phyloP scores from a whole-genome alignment of 1,140 invertebrate genomes.

The Leptonema lineaticorne region DNA sequence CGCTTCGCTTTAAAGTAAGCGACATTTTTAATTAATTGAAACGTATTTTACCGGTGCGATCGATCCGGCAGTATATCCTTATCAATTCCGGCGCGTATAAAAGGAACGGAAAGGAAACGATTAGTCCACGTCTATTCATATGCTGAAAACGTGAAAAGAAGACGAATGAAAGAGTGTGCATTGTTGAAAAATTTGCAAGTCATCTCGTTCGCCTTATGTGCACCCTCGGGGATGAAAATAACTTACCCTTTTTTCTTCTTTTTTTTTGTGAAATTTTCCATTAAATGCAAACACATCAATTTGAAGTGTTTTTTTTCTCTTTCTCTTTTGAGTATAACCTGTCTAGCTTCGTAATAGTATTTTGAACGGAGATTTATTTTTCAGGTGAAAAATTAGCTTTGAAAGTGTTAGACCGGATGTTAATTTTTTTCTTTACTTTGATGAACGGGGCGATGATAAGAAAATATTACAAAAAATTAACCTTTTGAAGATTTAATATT shows the following conservation, averaged over 20 bases:
- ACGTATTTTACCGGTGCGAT: neutral
- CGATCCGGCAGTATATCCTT: neutral
- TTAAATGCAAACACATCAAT: neutral
- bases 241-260: neutral
- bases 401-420: no score
- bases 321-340: no score
- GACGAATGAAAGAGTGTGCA: slow-evolving; percentile 7
- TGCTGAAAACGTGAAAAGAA: neutral
- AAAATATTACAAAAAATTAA: no score
- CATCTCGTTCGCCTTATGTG: neutral
- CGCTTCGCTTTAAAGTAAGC: neutral
- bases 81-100: neutral
- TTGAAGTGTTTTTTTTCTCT: neutral
- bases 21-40: slow-evolving; percentile 1
- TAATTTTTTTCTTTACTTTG: no score
- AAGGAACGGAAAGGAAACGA: slow-evolving; percentile 13
- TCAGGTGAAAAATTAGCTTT: no score
- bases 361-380: no score
- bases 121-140: slow-evolving; percentile 5
- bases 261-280: neutral
- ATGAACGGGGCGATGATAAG: no score
- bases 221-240: neutral
- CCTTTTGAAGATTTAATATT: no score
- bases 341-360: no score
- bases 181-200: slow-evolving; percentile 13